Conservation (phyloP, 2,113 vertebrate genomes). For the Platysteira castanea region DNA sequence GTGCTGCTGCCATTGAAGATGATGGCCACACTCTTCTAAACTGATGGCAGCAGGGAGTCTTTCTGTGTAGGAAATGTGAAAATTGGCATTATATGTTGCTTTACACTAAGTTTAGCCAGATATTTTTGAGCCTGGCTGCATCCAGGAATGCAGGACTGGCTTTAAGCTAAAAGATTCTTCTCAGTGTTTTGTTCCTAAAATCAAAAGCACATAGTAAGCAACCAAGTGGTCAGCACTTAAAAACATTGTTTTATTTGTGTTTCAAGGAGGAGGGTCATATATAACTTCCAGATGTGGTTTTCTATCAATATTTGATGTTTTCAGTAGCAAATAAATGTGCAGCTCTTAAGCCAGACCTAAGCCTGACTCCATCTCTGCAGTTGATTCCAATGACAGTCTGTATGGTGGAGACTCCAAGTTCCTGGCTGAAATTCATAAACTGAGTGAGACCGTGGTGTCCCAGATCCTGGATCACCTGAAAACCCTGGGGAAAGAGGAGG, state of each 20-base stretch:
- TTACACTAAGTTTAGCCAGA: not conserved
- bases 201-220: not conserved
- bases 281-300: not conserved
- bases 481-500: conserved; percentile 88
- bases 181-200: not conserved
- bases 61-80: not conserved
- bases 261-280: not conserved
- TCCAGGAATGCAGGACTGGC: not conserved
- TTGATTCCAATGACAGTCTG: conserved; percentile 94
- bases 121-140: not conserved
- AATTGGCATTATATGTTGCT: not conserved
- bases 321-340: not conserved
- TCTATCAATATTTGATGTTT: not conserved
- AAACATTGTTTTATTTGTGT: not conserved
- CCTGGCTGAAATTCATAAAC: conserved; percentile 87
- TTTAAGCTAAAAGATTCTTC: not conserved
- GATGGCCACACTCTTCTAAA: not conserved
- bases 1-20: not conserved
- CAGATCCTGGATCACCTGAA: conserved; percentile 96
- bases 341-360: not conserved
- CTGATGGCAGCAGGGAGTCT: not conserved
- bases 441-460: conserved; percentile 90
- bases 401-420: conserved; percentile 97
- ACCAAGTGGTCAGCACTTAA: not conserved
- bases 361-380: conserved; percentile 62